These are phyloP conservation scores for Agonopterix heracliana DNA, from an alignment of 2,888 invertebrate genomes.

Conservation along the genomic window DNA sequence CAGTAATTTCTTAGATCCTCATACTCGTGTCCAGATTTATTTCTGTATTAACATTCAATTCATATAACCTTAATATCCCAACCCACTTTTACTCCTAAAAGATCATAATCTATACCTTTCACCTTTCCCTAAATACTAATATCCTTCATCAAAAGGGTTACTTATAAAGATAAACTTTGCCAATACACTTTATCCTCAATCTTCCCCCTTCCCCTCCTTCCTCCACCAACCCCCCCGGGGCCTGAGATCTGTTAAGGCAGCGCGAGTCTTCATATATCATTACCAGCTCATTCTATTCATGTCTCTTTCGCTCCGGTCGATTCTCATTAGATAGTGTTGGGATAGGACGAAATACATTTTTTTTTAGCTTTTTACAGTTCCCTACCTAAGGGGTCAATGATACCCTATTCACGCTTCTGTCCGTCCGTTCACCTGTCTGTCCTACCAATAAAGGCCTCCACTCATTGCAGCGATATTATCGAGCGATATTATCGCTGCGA, in stretches of 20 bases:
- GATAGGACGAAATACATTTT: background rate
- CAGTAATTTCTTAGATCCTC: too few relatives aligned
- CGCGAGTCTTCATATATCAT: constrained; percentile 12
- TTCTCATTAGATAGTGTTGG: constrained; percentile 5
- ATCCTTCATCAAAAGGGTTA: constrained; percentile 5
- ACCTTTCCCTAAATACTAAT: constrained; percentile 1
- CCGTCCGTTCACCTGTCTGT: too few relatives aligned
- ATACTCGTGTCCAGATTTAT: too few relatives aligned
- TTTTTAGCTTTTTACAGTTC: too few relatives aligned
- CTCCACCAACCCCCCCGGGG: background rate
- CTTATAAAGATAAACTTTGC: constrained; percentile 12
- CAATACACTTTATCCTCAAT: constrained; percentile 7
- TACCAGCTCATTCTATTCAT: constrained; percentile 12
- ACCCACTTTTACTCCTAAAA: too few relatives aligned
- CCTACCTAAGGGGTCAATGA: too few relatives aligned
- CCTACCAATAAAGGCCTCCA: too few relatives aligned
- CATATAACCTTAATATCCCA: too few relatives aligned
- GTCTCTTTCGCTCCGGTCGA: constrained; percentile 6
- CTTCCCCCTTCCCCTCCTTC: background rate
- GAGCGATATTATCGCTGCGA: too few relatives aligned
- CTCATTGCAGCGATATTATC: too few relatives aligned
- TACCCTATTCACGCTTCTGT: too few relatives aligned
- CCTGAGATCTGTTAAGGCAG: constrained; percentile 6
- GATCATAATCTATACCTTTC: background rate
- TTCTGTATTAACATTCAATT: too few relatives aligned